These are phyloP conservation scores for Pterocles gutturalis DNA, from an alignment of 2,113 vertebrate species.

Conservation along the genomic window DNA sequence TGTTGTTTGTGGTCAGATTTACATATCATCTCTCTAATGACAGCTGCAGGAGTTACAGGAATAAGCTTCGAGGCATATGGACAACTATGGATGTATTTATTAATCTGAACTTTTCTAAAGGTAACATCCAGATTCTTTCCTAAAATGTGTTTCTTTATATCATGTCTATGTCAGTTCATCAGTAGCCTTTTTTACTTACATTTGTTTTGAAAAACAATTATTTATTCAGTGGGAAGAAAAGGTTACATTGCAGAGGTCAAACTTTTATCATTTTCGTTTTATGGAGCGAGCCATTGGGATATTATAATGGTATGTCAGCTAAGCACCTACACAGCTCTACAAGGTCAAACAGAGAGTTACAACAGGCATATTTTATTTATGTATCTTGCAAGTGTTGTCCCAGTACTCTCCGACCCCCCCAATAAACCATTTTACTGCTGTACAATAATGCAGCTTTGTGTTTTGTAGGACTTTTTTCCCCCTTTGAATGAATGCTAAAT, in stretches of 20 bases:
- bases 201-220: constrained; percentile 70
- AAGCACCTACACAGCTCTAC: constrained; percentile 28
- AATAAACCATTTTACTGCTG: constrained; percentile 61
- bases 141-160: constrained; percentile 28
- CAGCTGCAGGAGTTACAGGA: constrained; percentile 27
- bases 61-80: constrained; percentile 14
- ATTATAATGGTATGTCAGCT: constrained; percentile 44
- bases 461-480: neutral
- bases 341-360: constrained; percentile 77
- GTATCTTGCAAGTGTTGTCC: constrained; percentile 16
- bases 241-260: constrained; percentile 37
- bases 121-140: constrained; percentile 30
- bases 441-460: constrained; percentile 53
- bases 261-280: constrained; percentile 51
- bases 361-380: constrained; percentile 68
- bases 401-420: neutral
- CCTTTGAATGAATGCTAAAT: constrained; percentile 53
- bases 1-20: constrained; percentile 33
- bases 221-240: constrained; percentile 57
- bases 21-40: neutral
- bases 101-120: constrained; percentile 43
- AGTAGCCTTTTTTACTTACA: constrained; percentile 19
- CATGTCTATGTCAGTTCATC: constrained; percentile 29
- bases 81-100: constrained; percentile 47
- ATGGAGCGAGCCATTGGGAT: constrained; percentile 50